Evolutionary conservation across 2,888 invertebrate species (phyloP).

Genomic region (Polia nebulosa): DNA sequence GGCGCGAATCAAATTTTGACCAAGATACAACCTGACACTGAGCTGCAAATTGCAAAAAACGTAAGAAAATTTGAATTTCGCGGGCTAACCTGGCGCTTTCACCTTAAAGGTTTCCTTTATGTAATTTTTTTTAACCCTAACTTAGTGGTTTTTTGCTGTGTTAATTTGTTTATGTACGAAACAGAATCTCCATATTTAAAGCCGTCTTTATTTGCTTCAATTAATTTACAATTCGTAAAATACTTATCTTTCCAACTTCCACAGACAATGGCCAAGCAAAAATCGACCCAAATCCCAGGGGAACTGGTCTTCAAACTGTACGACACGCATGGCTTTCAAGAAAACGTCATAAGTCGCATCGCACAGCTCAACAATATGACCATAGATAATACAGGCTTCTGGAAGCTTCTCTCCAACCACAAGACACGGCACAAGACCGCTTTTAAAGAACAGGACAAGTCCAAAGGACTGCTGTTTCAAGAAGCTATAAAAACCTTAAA

Average conservation of each 20-base stretch:
- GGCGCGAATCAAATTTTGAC: too few species aligned
- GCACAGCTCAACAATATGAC: constrained; percentile 92
- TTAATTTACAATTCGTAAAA: too few species aligned
- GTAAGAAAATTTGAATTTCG: too few species aligned
- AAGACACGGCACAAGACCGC: constrained; percentile 88
- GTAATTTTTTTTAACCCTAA: too few species aligned
- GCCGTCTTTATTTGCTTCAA: too few species aligned
- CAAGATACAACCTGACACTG: too few species aligned
- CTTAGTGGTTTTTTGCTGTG: too few species aligned
- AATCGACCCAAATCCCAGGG: constrained; percentile 90
- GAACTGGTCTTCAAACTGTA: constrained; percentile 94
- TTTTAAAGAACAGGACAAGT: constrained; percentile 78
- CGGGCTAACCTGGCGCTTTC: too few species aligned
- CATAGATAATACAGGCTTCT: constrained; percentile 92
- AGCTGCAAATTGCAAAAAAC: too few species aligned
- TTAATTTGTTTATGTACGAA: too few species aligned
- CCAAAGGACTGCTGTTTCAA: constrained; percentile 81
- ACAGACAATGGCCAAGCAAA: constrained; percentile 82
- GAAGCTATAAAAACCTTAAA: constrained; percentile 85
- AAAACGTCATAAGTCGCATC: constrained; percentile 93
- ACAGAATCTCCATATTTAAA: too few species aligned
- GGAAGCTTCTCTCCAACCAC: constrained; percentile 89
- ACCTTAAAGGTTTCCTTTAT: too few species aligned
- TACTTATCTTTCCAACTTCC: background rate
- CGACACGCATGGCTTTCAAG: constrained; percentile 95